These are phyloP conservation scores for Campylomormyrus tamandua DNA, from an alignment of 2,113 vertebrate genomes.

Conservation along the genomic window DNA sequence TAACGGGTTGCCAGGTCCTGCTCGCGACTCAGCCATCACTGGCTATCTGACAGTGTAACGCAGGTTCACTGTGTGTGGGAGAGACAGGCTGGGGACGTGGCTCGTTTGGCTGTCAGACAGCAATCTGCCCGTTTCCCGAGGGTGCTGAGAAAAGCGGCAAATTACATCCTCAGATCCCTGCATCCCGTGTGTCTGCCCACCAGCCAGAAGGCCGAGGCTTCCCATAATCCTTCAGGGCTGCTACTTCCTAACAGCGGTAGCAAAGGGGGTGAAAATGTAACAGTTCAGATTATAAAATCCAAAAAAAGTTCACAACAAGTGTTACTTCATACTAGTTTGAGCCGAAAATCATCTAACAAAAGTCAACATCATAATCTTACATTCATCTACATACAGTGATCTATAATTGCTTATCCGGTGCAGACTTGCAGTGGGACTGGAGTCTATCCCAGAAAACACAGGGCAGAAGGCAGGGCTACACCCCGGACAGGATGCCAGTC, in stretches of 20 bases:
- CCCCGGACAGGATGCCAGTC: neutral
- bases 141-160: neutral
- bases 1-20: neutral
- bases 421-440: neutral
- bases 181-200: neutral
- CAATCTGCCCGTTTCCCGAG: neutral
- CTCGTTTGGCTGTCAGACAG: neutral
- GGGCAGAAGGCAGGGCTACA: neutral
- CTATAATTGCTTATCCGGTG: neutral
- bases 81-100: neutral
- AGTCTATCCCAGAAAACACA: neutral
- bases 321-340: neutral
- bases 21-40: neutral
- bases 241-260: neutral
- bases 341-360: neutral
- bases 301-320: neutral
- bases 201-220: neutral
- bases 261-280: neutral
- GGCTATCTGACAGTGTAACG: neutral
- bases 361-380: neutral
- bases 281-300: neutral
- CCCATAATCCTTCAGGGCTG: neutral
- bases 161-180: neutral
- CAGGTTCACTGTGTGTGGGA: neutral
- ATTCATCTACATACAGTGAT: neutral